A percentile compares a stretch with the other conserved stretches of the same genome.
Evolutionary conservation across 2,888 invertebrate species (phyloP).

Genomic region (Doris montereyensis): DNA sequence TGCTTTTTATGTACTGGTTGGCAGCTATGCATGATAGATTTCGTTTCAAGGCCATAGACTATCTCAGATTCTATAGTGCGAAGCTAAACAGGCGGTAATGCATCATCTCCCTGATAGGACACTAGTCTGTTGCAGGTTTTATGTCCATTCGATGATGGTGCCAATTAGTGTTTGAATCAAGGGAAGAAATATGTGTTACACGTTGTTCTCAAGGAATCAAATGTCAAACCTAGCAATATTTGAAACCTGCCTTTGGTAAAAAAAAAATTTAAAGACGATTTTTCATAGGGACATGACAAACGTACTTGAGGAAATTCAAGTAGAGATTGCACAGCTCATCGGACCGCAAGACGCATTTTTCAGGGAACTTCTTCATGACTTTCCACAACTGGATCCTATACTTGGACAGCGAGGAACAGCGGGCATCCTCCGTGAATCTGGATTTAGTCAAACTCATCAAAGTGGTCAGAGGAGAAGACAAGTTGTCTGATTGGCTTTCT

Average conservation of each 20-base stretch:
- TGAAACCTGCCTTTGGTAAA: not conserved
- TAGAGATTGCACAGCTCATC: constrained; percentile 34
- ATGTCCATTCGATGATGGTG: too few relatives aligned
- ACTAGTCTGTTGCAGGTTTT: too few relatives aligned
- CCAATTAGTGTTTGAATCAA: too few relatives aligned
- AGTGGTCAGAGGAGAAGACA: too few relatives aligned
- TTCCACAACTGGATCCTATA: constrained; percentile 88
- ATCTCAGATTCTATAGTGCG: too few relatives aligned
- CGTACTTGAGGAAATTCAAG: constrained; percentile 31
- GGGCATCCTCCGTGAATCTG: constrained; percentile 11
- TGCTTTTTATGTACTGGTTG: too few relatives aligned
- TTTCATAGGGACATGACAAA: not conserved
- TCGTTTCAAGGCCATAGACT: too few relatives aligned
- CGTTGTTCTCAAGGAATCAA: not conserved
- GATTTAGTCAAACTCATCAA: not conserved
- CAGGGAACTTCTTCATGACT: constrained; percentile 82
- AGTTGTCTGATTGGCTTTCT: too few relatives aligned
- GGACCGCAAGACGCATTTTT: constrained; percentile 86
- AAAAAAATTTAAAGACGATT: not conserved
- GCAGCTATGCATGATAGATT: too few relatives aligned
- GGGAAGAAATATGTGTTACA: too few relatives aligned
- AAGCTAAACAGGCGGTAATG: too few relatives aligned
- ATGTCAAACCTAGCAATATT: not conserved
- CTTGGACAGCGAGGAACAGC: constrained; percentile 79
- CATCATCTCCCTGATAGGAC: too few relatives aligned